A percentile compares a stretch with the other conserved stretches of the same genome.
Evolutionary conservation across 2,888 invertebrate genomes (phyloP).

Genomic region (Ischnus inquisitorius): DNA sequence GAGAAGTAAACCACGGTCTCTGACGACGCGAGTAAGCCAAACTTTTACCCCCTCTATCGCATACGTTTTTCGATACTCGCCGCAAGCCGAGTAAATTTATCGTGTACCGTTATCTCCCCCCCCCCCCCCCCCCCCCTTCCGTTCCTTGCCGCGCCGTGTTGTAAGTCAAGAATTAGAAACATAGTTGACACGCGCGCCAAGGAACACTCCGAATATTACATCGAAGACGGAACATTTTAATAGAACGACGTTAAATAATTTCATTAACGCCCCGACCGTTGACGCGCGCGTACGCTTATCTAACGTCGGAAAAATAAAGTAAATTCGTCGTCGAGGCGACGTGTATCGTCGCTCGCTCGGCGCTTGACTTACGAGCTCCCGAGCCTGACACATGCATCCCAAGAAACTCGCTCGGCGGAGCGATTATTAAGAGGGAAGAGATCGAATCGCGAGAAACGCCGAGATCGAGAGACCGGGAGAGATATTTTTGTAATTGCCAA

Average conservation of each 20-base stretch:
- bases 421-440: background rate
- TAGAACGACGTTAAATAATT: background rate
- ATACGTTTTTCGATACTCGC: background rate
- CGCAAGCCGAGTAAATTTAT: slow-evolving; percentile 10
- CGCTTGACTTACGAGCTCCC: slow-evolving; percentile 4
- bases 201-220: background rate
- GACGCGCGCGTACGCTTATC: background rate
- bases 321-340: background rate
- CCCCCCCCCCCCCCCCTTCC: background rate
- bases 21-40: slow-evolving; percentile 35
- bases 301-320: background rate
- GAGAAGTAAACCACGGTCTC: slow-evolving; percentile 32
- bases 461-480: slow-evolving; percentile 19
- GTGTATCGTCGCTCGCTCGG: background rate
- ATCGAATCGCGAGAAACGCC: slow-evolving; percentile 13
- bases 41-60: slow-evolving; percentile 15
- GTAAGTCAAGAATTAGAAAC: background rate
- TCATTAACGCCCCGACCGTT: background rate
- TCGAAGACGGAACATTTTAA: background rate
- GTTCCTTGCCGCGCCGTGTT: background rate
- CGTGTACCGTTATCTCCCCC: slow-evolving; percentile 6
- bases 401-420: background rate
- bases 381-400: slow-evolving; percentile 11
- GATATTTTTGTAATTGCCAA: slow-evolving; percentile 9
- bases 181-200: background rate